These are phyloP conservation scores for Rhopalosiphum nymphaeae DNA, from an alignment of 2,888 invertebrate genomes.

Conservation along the genomic window DNA sequence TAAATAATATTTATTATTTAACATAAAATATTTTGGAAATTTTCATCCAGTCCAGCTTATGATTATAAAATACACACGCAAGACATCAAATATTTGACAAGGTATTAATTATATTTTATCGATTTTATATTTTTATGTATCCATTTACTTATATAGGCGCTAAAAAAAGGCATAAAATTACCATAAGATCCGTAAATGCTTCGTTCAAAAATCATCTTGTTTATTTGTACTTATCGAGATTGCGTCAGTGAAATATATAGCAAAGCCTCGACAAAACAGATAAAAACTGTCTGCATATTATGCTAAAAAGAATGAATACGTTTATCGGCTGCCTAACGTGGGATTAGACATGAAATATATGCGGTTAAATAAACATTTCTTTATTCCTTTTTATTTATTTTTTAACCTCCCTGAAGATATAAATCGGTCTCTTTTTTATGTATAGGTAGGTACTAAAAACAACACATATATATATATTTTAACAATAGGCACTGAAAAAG, in stretches of 20 bases:
- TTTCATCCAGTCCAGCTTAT: neutral
- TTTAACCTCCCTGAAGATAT: constrained; percentile 46
- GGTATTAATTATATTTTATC: neutral
- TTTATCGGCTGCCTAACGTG: constrained; percentile 55
- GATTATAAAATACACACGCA: neutral
- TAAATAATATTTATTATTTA: neutral
- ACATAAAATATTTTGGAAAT: neutral
- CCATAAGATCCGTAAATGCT: neutral
- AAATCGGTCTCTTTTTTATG: constrained; percentile 52
- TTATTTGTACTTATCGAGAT: constrained; percentile 33
- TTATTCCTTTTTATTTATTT: constrained; percentile 42
- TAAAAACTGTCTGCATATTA: constrained; percentile 39
- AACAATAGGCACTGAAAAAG: neutral
- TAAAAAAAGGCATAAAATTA: constrained; percentile 23
- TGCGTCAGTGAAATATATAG: constrained; percentile 29
- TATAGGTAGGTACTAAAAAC: constrained; percentile 9
- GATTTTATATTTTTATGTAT: neutral
- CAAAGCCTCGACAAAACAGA: constrained; percentile 17
- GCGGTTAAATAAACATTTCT: constrained; percentile 53
- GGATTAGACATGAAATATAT: constrained; percentile 58
- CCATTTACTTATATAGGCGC: neutral
- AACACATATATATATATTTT: neutral
- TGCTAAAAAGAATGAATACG: constrained; percentile 31
- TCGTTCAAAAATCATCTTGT: constrained; percentile 28
- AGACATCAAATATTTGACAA: neutral